Evolutionary conservation across 1,140 invertebrate genomes (phyloP), one percentile per base, ranked within the genome.

Genomic region (Bombus soroeensis): DNA sequence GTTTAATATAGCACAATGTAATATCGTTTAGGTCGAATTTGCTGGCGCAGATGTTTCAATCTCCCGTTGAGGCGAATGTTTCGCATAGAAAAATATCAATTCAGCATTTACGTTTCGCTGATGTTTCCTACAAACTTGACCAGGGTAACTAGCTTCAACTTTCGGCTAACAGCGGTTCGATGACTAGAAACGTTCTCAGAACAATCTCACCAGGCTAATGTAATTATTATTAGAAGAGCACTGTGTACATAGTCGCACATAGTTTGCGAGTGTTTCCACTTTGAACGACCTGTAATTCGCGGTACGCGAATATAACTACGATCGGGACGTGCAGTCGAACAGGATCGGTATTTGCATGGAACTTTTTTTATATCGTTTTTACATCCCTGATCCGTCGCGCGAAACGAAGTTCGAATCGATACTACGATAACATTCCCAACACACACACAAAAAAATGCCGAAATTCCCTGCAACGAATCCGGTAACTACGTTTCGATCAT

Each of bases 401-500:
- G 59, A 64, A 77, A 62, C 39, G n/a, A 64, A 62, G 34, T 37
- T 32, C 4, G 28, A n/a, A 78, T 78, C 76, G 59, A 64, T 78
- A n/a, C 39, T 47, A 43, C 39, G 73, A 74, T 74, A 74, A 53
- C 72, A 25, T 25, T 37, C 3, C 18, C 10, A 28, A 62, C 28
- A 28, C 59, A 4, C 47, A 47, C 13, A 43, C 43, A 2, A 3
- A 70, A 28, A 28, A 28, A 57, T 53, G 22, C 15, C 32, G 10
- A 57, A 75, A 75, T 57, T 75, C 47, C n/a, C 22, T 64, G 37
- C 28, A 13, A 43, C 59, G 76, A 32, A 78, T 64, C 37, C 62
- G 15, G 57, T 5, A 43, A 32, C 28, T 18, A 39, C 22, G 59
- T 78, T 78, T 43, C 59, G 59, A 78, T 43, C 59, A 32, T 78